Percentiles rank a stretch among this genome's conserved stretches.
Conservation (phyloP, 2,888 invertebrate genomes). For the Sericinus montela region DNA sequence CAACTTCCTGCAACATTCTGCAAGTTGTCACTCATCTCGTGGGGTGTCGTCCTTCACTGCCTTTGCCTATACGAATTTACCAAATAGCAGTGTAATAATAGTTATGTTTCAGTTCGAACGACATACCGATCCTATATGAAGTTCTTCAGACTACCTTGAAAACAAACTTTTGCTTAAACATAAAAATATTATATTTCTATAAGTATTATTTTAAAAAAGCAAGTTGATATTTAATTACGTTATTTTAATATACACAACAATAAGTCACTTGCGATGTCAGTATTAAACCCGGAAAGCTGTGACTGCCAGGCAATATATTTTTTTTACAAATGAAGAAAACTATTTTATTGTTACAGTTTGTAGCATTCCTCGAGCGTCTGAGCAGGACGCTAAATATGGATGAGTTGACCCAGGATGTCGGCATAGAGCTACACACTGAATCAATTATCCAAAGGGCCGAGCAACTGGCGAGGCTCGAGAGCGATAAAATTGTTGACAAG, state of each 20-base stretch:
- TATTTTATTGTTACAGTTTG: conserved; percentile 78
- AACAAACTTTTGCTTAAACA: too few species aligned
- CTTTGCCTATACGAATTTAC: too few species aligned
- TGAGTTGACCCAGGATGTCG: conserved; percentile 88
- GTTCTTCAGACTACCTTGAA: too few species aligned
- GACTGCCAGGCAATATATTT: conserved; percentile 7
- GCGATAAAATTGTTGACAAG: conserved; percentile 91
- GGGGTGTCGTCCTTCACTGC: too few species aligned
- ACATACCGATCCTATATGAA: too few species aligned
- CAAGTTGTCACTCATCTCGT: too few species aligned
- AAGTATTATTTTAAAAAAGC: too few species aligned
- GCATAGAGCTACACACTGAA: conserved; percentile 90
- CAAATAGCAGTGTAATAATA: too few species aligned
- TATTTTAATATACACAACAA: conserved; percentile 2
- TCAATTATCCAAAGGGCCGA: conserved; percentile 91
- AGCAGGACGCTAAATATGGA: conserved; percentile 91
- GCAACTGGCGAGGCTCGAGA: conserved; percentile 88
- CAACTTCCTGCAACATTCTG: too few species aligned
- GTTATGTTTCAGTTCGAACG: too few species aligned
- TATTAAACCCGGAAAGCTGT: conserved; percentile 18
- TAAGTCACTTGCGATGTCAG: conserved; percentile 18
- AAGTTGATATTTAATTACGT: background rate
- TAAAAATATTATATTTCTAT: too few species aligned
- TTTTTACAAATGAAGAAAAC: conserved; percentile 17
- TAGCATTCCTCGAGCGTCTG: conserved; percentile 90